Evolutionary conservation across 2,797 vertebrate species (phyloP).

Genomic region (Neostethus bicornis): DNA sequence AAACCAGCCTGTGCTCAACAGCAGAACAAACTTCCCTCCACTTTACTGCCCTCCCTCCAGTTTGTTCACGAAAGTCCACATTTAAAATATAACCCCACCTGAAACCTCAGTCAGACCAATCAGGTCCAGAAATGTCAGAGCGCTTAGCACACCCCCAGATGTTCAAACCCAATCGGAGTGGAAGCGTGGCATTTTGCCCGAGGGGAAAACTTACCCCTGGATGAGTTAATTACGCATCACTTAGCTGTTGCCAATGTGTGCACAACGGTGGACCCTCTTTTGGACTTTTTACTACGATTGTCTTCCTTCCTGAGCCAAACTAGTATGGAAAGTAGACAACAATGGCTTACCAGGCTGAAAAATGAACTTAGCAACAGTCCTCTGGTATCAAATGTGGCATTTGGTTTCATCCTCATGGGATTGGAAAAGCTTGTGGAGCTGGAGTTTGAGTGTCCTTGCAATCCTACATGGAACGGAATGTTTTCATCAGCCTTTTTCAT

Average conservation of each 20-base stretch:
- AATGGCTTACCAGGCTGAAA: conserved; percentile 83
- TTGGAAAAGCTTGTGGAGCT: conserved; percentile 82
- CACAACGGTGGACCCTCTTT: conserved; percentile 72
- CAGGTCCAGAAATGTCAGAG: conserved; percentile 58
- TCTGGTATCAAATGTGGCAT: conserved; percentile 81
- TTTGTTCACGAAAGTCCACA: conserved; percentile 64
- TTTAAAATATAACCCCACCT: conserved; percentile 81
- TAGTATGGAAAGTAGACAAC: conserved; percentile 83
- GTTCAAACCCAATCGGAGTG: conserved; percentile 77
- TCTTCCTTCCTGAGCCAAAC: conserved; percentile 69
- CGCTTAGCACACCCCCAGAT: conserved; percentile 73
- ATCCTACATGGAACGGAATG: conserved; percentile 76
- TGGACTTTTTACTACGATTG: conserved; percentile 70
- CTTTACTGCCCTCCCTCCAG: conserved; percentile 75
- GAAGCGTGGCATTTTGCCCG: conserved; percentile 75
- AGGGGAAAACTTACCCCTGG: conserved; percentile 76
- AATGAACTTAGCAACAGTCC: conserved; percentile 83
- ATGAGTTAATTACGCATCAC: conserved; percentile 78
- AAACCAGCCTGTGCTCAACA: conserved; percentile 24
- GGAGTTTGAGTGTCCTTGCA: conserved; percentile 83
- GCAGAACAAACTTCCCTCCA: conserved; percentile 78
- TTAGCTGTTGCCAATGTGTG: conserved; percentile 80
- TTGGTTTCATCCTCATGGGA: conserved; percentile 82
- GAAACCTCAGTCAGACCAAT: conserved; percentile 69
- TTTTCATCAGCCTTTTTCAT: conserved; percentile 82